Evolutionary conservation across 2,797 vertebrate genomes (phyloP), one percentile per base, ranked within the genome.

Genomic region (Vespertilio murinus): DNA sequence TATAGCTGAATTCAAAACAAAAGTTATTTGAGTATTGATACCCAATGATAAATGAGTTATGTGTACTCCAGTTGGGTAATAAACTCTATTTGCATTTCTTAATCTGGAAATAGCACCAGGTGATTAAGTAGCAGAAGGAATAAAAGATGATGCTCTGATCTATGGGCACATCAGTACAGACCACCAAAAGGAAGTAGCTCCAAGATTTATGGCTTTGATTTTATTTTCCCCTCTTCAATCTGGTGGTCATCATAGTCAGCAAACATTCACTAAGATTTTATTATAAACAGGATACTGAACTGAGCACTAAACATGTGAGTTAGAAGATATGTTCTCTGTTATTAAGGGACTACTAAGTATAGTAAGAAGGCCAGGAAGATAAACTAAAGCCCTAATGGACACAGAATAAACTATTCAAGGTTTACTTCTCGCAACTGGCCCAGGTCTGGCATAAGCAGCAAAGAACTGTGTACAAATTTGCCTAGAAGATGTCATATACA

Each of bases 51-150:
- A 78, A 73, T 17, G 22, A 73, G 56, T 94, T 30, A 2, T 33
- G 73, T 6, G 42, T 18, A 40, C 6, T 73, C 13, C 52, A 90
- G 70, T 83, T 87, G 64, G 28, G 91, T 22, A 78, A 74, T 11
- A 5, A 30, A 70, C 38, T 82, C 20, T 61, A 59, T 94, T 84
- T 81, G 18, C 40, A 25, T 61, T 95, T 94, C 87, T 81, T 93
- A 42, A 42, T 79, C 83, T 92, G 86, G 45, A 88, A 93, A 23
- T 16, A 82, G 71, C 95, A 85, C 11, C 13, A 65, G 75, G 88
- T 78, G 30, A 73, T 90, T 90, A 86, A 94, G 47, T 10, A 38
- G 33, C 95, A 87, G 71, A 95, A 94, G 59, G 84, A 86, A 86
- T 88, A 71, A 40, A 70, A 74, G 82, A 87, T 91, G 87, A 82